Conservation (phyloP, 37 sponge, comb jelly and placozoan genomes). For the Mnemiopsis leidyi region DNA sequence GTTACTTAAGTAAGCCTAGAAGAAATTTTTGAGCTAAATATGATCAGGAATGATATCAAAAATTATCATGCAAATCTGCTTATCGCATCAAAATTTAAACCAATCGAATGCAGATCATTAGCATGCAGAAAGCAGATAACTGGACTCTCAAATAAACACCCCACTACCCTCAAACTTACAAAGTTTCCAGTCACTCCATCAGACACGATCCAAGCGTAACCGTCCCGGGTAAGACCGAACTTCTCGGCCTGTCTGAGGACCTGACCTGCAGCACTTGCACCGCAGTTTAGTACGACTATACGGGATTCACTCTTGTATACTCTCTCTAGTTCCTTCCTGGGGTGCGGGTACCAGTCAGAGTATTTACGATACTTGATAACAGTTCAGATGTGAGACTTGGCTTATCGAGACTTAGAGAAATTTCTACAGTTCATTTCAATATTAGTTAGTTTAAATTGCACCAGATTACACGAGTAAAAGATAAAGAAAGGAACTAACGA, state of each 20-base stretch:
- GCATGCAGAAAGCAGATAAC: no score
- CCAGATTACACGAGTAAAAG: no score
- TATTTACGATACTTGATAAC: no score
- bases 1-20: neutral
- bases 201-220: constrained; percentile 57
- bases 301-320: constrained; percentile 56
- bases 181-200: constrained; percentile 52
- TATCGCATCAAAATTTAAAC: no score
- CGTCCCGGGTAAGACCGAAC: neutral
- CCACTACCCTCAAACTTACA: neutral
- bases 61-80: no score
- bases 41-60: no score
- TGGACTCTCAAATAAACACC: no score
- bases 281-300: constrained; percentile 59
- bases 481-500: neutral
- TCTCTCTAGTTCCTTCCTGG: neutral
- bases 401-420: neutral
- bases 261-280: constrained; percentile 45
- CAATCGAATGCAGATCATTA: no score
- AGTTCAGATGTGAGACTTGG: neutral
- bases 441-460: no score
- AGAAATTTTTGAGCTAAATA: no score
- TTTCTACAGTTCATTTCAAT: no score
- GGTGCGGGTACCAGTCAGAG: no score
- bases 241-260: constrained; percentile 59